Base-by-base conservation (phyloP, 1,140 invertebrate species). In the Drosophila nikananu region DNA sequence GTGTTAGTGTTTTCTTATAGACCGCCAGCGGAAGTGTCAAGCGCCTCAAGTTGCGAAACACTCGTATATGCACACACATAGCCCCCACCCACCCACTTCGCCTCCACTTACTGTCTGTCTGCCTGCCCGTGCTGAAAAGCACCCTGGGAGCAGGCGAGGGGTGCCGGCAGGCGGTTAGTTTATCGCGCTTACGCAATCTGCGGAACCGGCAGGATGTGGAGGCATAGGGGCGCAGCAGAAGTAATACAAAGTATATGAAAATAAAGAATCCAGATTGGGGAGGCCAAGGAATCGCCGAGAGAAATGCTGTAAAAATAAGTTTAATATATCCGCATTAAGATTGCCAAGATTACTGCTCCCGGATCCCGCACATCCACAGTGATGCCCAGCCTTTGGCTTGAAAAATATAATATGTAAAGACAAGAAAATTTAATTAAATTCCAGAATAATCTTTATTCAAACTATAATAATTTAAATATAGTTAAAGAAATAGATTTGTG, bases 261-360 rank as follows among this genome's bases (percentile, higher is more conserved):
- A 81, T 70, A 75, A 70, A 67, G 80, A 83, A 86, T 81, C 77
- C 60, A 78, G 80, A 82, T 63, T 63, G 54, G 55, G 54, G 60
- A 48, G 54, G 48, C 55, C 46, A 59, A 27, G 41, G 30, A 70
- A 54, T 64, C 58, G 44, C 46, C 55, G 35, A 58, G 21, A 64
- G 60, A 71, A 73, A 58, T 72, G 86, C 68, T 77, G 86, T 90
- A 86, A 90, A 89, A 90, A 90, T 82, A 90, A 90, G 86, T 90
- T 90, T 90, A 90, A 90, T 90, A 90, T 90, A 90, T 90, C 86
- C 86, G 86, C 75, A 90, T 90, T 70, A 81, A 90, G 81, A 86
- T 86, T 86, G 80, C 70, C 41, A 52, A 54, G 70, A 73, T 73
- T 73, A 73, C 68, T 12, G 57, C 35, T 25, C 68, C 21, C 32